These are phyloP conservation scores for Platycheirus rosarum DNA, from an alignment of 2,888 invertebrate genomes.

Conservation along the genomic window DNA sequence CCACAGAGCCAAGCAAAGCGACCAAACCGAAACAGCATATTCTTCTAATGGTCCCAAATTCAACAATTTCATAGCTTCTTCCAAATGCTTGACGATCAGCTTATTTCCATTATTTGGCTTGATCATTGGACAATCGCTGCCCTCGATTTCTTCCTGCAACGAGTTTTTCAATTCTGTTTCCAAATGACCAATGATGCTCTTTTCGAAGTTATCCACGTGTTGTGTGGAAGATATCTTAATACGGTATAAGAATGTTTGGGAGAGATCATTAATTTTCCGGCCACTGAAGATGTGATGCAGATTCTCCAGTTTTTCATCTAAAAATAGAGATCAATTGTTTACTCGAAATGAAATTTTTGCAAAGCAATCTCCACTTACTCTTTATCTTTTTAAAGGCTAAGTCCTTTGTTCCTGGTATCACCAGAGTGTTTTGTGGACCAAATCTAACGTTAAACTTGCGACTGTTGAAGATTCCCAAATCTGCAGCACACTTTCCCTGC, in stretches of 20 bases:
- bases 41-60: conserved; percentile 77
- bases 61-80: conserved; percentile 82
- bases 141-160: conserved; percentile 82
- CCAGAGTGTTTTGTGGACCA: conserved; percentile 86
- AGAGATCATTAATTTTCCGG: conserved; percentile 78
- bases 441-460: conserved; percentile 89
- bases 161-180: conserved; percentile 86
- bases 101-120: conserved; percentile 78
- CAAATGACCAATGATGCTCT: conserved; percentile 86
- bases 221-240: conserved; percentile 78
- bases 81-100: conserved; percentile 85
- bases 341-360: not conserved
- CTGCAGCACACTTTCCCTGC: conserved; percentile 83
- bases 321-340: not conserved
- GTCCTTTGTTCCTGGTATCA: conserved; percentile 83
- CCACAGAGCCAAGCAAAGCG: conserved; percentile 92
- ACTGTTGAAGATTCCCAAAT: conserved; percentile 85
- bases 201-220: conserved; percentile 81
- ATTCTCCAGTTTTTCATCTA: conserved; percentile 73
- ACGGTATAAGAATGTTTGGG: conserved; percentile 77
- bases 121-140: conserved; percentile 82
- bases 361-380: conserved; percentile 63
- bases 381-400: conserved; percentile 70
- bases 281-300: conserved; percentile 76
- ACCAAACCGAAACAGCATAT: conserved; percentile 86